Conservation (phyloP, 2,797 vertebrate genomes). For the Brachyrhaphis roseni region DNA sequence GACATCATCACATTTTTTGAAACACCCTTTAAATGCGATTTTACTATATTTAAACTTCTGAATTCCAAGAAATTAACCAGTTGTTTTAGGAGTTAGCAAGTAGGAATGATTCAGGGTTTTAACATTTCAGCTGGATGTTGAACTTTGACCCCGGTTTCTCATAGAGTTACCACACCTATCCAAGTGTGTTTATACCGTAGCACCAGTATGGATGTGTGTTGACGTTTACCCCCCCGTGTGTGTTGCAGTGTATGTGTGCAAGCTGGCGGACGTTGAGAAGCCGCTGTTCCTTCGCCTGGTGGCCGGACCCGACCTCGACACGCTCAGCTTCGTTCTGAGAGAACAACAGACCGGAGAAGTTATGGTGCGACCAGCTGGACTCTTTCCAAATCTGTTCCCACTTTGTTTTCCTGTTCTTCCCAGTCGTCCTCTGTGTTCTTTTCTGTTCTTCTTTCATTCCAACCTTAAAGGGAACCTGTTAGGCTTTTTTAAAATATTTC, state of each 20-base stretch:
- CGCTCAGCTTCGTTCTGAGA: constrained; percentile 92
- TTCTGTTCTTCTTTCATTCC: not conserved
- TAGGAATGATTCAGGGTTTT: not conserved
- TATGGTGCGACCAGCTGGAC: constrained; percentile 72
- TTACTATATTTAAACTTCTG: not conserved
- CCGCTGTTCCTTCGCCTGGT: constrained; percentile 93
- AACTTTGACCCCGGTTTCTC: not conserved
- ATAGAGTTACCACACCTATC: constrained; percentile 25
- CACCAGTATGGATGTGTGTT: constrained; percentile 46
- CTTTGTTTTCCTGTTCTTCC: not conserved
- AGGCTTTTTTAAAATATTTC: too few species aligned
- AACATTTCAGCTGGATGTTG: not conserved
- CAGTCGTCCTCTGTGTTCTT: not conserved
- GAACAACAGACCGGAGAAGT: constrained; percentile 98
- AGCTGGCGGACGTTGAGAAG: constrained; percentile 91
- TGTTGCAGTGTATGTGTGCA: constrained; percentile 90
- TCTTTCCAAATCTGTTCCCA: not conserved
- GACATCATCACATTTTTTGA: too few species aligned
- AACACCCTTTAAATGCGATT: not conserved
- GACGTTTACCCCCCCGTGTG: constrained; percentile 11
- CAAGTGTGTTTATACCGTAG: constrained; percentile 22
- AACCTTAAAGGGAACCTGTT: not conserved
- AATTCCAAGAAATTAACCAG: not conserved
- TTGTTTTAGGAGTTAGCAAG: not conserved
- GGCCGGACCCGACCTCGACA: constrained; percentile 89